Percentiles rank a stretch among this genome's conserved stretches.
These are phyloP conservation scores for Eupithecia abbreviata DNA, from an alignment of 2,888 invertebrate genomes.

Conservation along the genomic window DNA sequence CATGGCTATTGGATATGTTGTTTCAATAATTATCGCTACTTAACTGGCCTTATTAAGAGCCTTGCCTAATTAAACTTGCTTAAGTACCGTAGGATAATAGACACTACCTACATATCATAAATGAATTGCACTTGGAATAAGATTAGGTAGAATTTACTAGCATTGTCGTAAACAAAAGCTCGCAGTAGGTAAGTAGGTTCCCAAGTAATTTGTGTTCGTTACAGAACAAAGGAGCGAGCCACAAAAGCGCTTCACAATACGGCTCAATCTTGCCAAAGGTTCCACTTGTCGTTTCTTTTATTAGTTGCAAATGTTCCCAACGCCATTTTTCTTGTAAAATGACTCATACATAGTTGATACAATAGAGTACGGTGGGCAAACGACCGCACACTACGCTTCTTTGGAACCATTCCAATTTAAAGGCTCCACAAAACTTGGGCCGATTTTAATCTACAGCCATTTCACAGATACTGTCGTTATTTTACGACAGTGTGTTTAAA, in stretches of 20 bases:
- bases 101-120: not conserved
- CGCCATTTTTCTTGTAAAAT: constrained; percentile 38
- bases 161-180: constrained; percentile 18
- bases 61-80: not conserved
- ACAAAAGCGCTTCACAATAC: constrained; percentile 37
- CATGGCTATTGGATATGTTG: not conserved
- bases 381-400: constrained; percentile 64
- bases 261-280: constrained; percentile 30
- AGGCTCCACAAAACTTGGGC: constrained; percentile 41
- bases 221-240: constrained; percentile 39
- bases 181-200: constrained; percentile 9
- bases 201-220: constrained; percentile 24
- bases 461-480: not conserved
- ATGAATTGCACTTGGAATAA: constrained; percentile 11
- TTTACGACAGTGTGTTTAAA: not conserved
- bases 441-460: not conserved
- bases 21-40: constrained; percentile 1
- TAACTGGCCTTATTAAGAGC: not conserved
- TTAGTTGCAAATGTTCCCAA: constrained; percentile 26
- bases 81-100: not conserved
- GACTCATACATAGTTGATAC: constrained; percentile 42
- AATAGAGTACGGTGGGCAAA: constrained; percentile 53
- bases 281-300: constrained; percentile 39
- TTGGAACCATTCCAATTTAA: constrained; percentile 67
- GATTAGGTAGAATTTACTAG: constrained; percentile 16